phyloP scores from a whole-genome alignment of 2,113 vertebrate genomes.

The Equus quagga region DNA sequence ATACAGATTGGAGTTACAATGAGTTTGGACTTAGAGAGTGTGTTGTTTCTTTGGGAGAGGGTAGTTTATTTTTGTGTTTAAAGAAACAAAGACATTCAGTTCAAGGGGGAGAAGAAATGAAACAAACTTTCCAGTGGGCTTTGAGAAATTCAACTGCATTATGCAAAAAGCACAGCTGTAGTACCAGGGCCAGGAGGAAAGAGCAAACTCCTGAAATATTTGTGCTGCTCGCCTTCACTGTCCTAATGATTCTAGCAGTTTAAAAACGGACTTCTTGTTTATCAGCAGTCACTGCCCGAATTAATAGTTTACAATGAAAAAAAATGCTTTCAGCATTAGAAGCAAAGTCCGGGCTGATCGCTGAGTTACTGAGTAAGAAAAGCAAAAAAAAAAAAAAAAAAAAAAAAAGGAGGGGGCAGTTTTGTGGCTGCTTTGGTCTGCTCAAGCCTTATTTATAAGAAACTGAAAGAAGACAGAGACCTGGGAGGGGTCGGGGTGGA shows the following conservation, averaged over 20 bases:
- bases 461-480: slow-evolving; percentile 79
- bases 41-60: slow-evolving; percentile 61
- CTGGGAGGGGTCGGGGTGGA: slow-evolving; percentile 27
- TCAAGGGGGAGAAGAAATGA: slow-evolving; percentile 61
- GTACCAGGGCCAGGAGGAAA: slow-evolving; percentile 47
- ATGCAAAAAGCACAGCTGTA: slow-evolving; percentile 54
- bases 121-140: slow-evolving; percentile 55
- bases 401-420: neutral
- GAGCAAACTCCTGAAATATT: slow-evolving; percentile 49
- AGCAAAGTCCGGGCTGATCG: slow-evolving; percentile 71
- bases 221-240: slow-evolving; percentile 4
- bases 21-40: slow-evolving; percentile 32
- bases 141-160: slow-evolving; percentile 64
- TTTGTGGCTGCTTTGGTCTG: slow-evolving; percentile 70
- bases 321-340: slow-evolving; percentile 58
- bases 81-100: slow-evolving; percentile 72
- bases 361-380: slow-evolving; percentile 71
- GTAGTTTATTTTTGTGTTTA: slow-evolving; percentile 67
- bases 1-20: slow-evolving; percentile 60
- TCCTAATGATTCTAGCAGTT: slow-evolving; percentile 68
- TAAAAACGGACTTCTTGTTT: slow-evolving; percentile 73
- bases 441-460: slow-evolving; percentile 76
- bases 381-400: neutral
- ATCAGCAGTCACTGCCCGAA: slow-evolving; percentile 69
- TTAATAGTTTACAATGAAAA: slow-evolving; percentile 80